Conservation (phyloP, 1,140 invertebrate species). For the Orius insidiosus region DNA sequence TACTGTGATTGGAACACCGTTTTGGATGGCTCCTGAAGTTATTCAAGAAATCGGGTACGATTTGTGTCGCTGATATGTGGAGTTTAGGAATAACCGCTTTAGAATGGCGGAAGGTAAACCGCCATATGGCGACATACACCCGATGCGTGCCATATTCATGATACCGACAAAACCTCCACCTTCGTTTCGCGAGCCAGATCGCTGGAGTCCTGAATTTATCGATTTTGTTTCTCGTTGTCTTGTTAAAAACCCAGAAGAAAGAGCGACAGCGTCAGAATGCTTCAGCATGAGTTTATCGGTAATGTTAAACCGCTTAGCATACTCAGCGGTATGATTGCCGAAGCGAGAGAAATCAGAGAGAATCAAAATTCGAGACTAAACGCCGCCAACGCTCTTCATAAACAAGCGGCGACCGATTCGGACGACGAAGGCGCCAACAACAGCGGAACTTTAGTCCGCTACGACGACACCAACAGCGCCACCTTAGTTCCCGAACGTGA, state of each 20-base stretch:
- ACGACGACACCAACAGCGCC: constrained; percentile 25
- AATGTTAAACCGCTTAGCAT: constrained; percentile 72
- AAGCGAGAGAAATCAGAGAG: constrained; percentile 81
- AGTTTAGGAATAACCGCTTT: constrained; percentile 92
- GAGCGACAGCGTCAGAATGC: constrained; percentile 79
- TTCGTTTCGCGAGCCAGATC: constrained; percentile 88
- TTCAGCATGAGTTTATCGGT: constrained; percentile 86
- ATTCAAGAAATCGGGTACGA: constrained; percentile 99
- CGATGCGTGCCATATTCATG: constrained; percentile 99
- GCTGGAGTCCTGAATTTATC: constrained; percentile 91
- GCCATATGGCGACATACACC: constrained; percentile 97
- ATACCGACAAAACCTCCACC: constrained; percentile 98
- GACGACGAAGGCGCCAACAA: constrained; percentile 34
- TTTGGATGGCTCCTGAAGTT: constrained; percentile 99
- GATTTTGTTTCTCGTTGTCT: constrained; percentile 93
- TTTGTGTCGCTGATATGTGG: constrained; percentile 98
- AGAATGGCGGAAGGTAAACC: constrained; percentile 99
- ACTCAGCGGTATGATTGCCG: constrained; percentile 75
- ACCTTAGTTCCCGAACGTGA: constrained; percentile 30
- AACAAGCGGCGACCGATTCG: constrained; percentile 25
- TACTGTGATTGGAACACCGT: constrained; percentile 97
- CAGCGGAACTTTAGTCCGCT: constrained; percentile 35
- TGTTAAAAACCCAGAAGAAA: constrained; percentile 86
- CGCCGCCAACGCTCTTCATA: constrained; percentile 20
- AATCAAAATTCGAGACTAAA: constrained; percentile 38